These are phyloP conservation scores for Spinibarbus caldwelli DNA, from an alignment of 2,797 vertebrate species.

Conservation along the genomic window DNA sequence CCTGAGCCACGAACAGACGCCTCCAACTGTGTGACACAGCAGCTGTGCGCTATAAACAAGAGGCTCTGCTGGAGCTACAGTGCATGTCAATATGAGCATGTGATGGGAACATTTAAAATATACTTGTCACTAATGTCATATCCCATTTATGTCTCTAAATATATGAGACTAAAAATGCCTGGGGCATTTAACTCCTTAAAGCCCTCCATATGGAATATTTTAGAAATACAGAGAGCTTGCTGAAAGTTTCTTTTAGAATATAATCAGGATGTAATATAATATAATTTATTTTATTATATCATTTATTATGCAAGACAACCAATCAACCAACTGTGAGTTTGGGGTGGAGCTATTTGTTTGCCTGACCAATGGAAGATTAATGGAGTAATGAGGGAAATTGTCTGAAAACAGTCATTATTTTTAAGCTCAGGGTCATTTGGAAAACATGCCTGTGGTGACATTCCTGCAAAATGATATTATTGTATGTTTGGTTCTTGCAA, in stretches of 20 bases:
- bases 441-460: no score
- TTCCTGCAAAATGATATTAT: no score
- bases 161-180: not conserved
- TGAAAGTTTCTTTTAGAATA: not conserved
- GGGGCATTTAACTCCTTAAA: not conserved
- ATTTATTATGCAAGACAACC: no score
- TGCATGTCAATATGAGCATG: slow-evolving; percentile 30
- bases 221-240: not conserved
- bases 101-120: slow-evolving; percentile 40
- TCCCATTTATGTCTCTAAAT: slow-evolving; percentile 42
- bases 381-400: not conserved
- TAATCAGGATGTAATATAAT: not conserved
- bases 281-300: no score
- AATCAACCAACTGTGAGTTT: not conserved
- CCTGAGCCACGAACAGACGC: slow-evolving; percentile 48
- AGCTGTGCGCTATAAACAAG: slow-evolving; percentile 61
- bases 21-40: slow-evolving; percentile 57
- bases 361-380: not conserved
- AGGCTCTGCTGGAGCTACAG: slow-evolving; percentile 57
- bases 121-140: slow-evolving; percentile 17
- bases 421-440: not conserved
- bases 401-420: not conserved
- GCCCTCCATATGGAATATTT: not conserved
- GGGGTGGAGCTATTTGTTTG: not conserved
- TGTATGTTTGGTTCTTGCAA: no score